These are phyloP conservation scores for Drosophila baimaii DNA, from an alignment of 1,140 invertebrate species.

Conservation along the genomic window DNA sequence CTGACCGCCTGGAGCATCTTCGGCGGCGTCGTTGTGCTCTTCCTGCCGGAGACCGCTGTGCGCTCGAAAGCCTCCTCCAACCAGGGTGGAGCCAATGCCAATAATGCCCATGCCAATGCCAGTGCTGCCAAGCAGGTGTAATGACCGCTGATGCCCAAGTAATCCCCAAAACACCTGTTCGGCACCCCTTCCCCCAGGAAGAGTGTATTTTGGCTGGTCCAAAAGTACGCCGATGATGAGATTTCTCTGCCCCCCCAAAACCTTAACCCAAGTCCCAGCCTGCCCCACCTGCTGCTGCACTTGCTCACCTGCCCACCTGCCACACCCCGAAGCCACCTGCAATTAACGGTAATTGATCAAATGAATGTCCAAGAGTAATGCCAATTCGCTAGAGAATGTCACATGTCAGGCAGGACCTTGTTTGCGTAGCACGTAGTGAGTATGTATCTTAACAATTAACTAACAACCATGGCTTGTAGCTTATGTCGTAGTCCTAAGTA, in stretches of 20 bases:
- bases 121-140: conserved; percentile 73
- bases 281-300: conserved; percentile 17
- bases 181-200: conserved; percentile 8
- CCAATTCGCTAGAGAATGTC: conserved; percentile 52
- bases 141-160: conserved; percentile 30
- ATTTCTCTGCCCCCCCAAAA: neutral
- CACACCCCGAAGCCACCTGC: conserved; percentile 56
- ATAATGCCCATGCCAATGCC: conserved; percentile 31
- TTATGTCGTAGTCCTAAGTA: conserved; percentile 55
- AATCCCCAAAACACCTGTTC: conserved; percentile 1
- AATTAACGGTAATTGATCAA: conserved; percentile 42
- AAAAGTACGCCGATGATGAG: conserved; percentile 64
- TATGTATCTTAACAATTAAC: conserved; percentile 69
- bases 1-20: conserved; percentile 84
- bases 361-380: conserved; percentile 64
- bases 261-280: conserved; percentile 11
- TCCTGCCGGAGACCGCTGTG: conserved; percentile 78
- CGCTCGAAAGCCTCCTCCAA: conserved; percentile 49
- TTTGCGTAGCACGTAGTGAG: conserved; percentile 72
- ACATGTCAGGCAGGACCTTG: conserved; percentile 76
- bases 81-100: conserved; percentile 15
- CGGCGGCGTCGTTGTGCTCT: conserved; percentile 84
- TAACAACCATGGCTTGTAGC: conserved; percentile 68
- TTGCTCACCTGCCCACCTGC: conserved; percentile 37
- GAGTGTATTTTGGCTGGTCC: conserved; percentile 81